phyloP scores from a whole-genome alignment of 2,113 vertebrate species.

The Marcusenius ussheri region DNA sequence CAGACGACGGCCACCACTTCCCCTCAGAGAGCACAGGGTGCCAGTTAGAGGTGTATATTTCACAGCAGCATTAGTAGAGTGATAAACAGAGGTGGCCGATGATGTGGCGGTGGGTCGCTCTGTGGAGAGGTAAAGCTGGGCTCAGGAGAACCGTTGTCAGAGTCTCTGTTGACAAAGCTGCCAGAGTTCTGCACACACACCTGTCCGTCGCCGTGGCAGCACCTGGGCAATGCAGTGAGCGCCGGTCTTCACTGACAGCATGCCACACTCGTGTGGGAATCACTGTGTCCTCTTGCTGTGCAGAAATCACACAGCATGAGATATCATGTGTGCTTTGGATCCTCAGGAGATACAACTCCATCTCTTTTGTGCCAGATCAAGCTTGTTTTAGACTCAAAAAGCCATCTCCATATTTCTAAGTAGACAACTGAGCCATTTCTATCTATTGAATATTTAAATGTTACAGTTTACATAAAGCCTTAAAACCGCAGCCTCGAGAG shows the following conservation, averaged over 20 bases:
- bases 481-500: slow-evolving; percentile 35
- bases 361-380: slow-evolving; percentile 21
- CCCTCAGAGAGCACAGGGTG: background rate
- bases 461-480: slow-evolving; percentile 40
- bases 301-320: background rate
- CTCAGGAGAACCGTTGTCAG: background rate
- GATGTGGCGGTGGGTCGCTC: slow-evolving; percentile 22
- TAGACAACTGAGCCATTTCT: slow-evolving; percentile 50
- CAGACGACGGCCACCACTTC: background rate
- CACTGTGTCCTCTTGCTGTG: background rate
- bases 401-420: slow-evolving; percentile 47
- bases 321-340: background rate
- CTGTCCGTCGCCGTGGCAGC: background rate
- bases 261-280: background rate
- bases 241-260: background rate
- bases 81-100: slow-evolving; percentile 34
- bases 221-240: background rate
- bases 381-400: slow-evolving; percentile 34
- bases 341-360: slow-evolving; percentile 21
- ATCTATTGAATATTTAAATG: slow-evolving; percentile 52
- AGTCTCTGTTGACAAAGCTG: background rate
- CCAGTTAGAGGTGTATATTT: slow-evolving; percentile 25
- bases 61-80: slow-evolving; percentile 47
- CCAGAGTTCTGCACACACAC: background rate
- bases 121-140: slow-evolving; percentile 34